phyloP scores from a whole-genome alignment of 1,140 invertebrate genomes.

The Aphidius gifuensis region DNA sequence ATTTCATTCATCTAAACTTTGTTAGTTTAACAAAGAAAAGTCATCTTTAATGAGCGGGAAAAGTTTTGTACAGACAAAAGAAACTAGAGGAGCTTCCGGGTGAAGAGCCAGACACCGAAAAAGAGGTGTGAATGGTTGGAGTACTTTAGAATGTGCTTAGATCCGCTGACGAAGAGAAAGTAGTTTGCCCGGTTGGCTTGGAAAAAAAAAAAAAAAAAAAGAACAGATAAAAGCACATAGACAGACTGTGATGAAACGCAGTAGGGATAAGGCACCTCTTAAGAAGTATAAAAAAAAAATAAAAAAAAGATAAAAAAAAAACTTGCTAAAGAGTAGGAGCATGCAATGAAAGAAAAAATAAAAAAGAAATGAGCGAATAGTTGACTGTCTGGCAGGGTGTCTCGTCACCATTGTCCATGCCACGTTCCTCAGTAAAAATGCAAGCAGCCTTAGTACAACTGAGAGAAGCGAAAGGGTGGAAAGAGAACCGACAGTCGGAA shows the following conservation, averaged over 20 bases:
- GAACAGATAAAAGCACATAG: too few species aligned
- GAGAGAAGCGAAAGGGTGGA: slow-evolving; percentile 14
- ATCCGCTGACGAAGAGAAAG: too few species aligned
- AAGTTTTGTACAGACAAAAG: slow-evolving; percentile 14
- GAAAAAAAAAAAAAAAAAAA: too few species aligned
- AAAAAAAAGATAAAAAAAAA: too few species aligned
- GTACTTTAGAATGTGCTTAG: neutral
- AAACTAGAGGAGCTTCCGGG: slow-evolving; percentile 3
- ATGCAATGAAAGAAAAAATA: slow-evolving; percentile 1
- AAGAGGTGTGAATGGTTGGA: neutral
- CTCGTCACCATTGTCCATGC: slow-evolving; percentile 23
- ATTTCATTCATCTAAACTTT: neutral
- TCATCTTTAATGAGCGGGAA: too few species aligned
- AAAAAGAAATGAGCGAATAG: slow-evolving; percentile 15
- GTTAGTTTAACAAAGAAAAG: neutral
- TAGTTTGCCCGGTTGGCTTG: too few species aligned
- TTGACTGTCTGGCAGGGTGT: slow-evolving; percentile 22
- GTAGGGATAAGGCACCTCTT: too few species aligned
- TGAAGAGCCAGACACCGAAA: neutral
- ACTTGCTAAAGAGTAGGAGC: neutral
- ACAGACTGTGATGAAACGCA: too few species aligned
- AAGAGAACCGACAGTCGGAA: slow-evolving; percentile 1
- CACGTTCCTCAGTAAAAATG: slow-evolving; percentile 20
- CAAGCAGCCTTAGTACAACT: slow-evolving; percentile 28
- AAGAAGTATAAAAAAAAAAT: too few species aligned